These are phyloP conservation scores for Lissonota sp. DNA, from an alignment of 2,888 invertebrate genomes.

Conservation along the genomic window DNA sequence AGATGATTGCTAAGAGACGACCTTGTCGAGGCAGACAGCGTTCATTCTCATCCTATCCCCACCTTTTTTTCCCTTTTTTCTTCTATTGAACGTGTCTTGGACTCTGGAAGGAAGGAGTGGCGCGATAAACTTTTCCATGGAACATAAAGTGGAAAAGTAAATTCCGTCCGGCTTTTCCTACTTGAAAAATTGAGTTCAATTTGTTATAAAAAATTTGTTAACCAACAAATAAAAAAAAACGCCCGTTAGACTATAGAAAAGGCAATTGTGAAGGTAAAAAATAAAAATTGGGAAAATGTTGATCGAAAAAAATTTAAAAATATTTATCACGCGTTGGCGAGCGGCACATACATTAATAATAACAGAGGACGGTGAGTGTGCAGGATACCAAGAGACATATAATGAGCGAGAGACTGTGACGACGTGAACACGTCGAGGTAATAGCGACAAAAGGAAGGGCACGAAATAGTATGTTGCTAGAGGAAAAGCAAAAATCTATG, in stretches of 20 bases:
- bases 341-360: conserved; percentile 16
- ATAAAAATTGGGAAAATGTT: no score
- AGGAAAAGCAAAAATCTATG: background rate
- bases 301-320: conserved; percentile 21
- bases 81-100: conserved; percentile 34
- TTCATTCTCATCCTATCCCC: conserved; percentile 33
- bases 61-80: background rate
- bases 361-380: conserved; percentile 10
- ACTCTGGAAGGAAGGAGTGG: conserved; percentile 45
- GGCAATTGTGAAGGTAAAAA: no score
- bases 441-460: conserved; percentile 10
- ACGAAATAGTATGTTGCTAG: conserved; percentile 8
- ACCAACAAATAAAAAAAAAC: no score
- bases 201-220: no score
- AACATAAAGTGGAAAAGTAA: conserved; percentile 41
- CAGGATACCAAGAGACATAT: conserved; percentile 38
- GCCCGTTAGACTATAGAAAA: no score
- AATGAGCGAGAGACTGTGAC: conserved; percentile 44
- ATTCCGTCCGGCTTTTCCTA: background rate
- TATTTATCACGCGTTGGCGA: conserved; percentile 59
- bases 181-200: no score
- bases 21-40: conserved; percentile 61
- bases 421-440: conserved; percentile 15
- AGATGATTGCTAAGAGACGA: conserved; percentile 58
- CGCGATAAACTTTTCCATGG: conserved; percentile 45